A percentile compares a stretch with the other conserved stretches of the same genome.
phyloP scores from a whole-genome alignment of 30 jellyfish, hydroid and myxozoan species.

The Turritopsis dohrnii region DNA sequence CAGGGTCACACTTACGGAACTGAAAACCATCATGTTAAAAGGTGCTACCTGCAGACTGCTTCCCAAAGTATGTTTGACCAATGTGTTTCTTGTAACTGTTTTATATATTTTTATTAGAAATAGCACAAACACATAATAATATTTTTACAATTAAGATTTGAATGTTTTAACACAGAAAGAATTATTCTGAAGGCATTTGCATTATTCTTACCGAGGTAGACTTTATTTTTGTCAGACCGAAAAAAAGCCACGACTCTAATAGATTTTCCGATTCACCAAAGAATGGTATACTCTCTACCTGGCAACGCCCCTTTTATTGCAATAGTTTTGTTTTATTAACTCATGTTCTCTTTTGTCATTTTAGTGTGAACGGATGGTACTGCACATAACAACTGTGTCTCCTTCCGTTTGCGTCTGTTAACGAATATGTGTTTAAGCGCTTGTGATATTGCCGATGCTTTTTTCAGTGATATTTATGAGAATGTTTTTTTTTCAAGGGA shows the following conservation, averaged over 20 bases:
- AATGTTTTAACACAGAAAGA: background rate
- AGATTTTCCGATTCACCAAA: too few species aligned
- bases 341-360: too few species aligned
- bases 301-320: background rate
- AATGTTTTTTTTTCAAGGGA: constrained; percentile 54
- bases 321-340: background rate
- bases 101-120: background rate
- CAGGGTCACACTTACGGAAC: too few species aligned
- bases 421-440: background rate
- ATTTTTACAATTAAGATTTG: background rate
- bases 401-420: background rate
- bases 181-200: background rate
- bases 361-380: background rate
- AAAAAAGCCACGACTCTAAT: too few species aligned
- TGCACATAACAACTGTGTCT: constrained; percentile 5
- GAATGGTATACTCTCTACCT: too few species aligned
- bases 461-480: background rate
- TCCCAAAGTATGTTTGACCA: background rate
- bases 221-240: too few species aligned
- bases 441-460: background rate
- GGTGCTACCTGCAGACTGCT: too few species aligned
- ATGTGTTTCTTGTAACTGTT: too few species aligned
- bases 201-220: background rate
- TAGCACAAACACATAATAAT: background rate
- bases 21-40: too few species aligned